Evolutionary conservation across 2,113 vertebrate genomes (phyloP).

Genomic region (Xiphias gladius): DNA sequence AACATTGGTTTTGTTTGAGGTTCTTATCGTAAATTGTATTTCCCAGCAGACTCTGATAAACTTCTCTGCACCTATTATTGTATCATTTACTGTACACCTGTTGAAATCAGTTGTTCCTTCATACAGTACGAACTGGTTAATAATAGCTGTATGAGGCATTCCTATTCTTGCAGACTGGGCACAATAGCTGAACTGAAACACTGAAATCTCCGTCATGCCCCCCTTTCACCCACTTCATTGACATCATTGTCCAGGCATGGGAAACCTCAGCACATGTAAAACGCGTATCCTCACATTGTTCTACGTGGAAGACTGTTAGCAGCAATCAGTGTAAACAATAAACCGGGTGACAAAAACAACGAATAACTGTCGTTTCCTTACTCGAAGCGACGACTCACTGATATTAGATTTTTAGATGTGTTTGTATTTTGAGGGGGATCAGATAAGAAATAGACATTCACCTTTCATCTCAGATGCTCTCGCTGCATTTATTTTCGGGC

Average conservation of each 20-base stretch:
- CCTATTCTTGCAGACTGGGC: constrained; percentile 19
- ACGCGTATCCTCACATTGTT: constrained; percentile 81
- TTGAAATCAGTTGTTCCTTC: constrained; percentile 14
- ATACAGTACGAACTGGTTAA: constrained; percentile 11
- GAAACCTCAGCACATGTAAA: constrained; percentile 56
- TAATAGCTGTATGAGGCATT: not conserved
- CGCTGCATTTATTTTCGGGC: constrained; percentile 25
- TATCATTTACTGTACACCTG: constrained; percentile 4
- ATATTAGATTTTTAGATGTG: not conserved
- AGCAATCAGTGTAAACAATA: constrained; percentile 68
- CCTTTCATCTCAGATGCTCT: constrained; percentile 28
- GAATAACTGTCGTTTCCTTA: constrained; percentile 48
- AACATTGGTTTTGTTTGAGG: not conserved
- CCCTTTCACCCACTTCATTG: constrained; percentile 59
- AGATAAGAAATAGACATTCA: constrained; percentile 15
- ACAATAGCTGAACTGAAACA: constrained; percentile 34
- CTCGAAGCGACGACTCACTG: constrained; percentile 10
- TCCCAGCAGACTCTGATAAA: not conserved
- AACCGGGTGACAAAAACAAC: constrained; percentile 59
- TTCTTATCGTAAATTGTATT: not conserved
- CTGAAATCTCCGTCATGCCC: constrained; percentile 20
- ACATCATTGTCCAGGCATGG: constrained; percentile 47
- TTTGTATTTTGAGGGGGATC: not conserved
- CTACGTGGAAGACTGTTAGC: constrained; percentile 45
- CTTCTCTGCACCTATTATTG: not conserved